Evolutionary conservation across 2,888 invertebrate species (phyloP).

Genomic region (Coronaproctus castanopsis): DNA sequence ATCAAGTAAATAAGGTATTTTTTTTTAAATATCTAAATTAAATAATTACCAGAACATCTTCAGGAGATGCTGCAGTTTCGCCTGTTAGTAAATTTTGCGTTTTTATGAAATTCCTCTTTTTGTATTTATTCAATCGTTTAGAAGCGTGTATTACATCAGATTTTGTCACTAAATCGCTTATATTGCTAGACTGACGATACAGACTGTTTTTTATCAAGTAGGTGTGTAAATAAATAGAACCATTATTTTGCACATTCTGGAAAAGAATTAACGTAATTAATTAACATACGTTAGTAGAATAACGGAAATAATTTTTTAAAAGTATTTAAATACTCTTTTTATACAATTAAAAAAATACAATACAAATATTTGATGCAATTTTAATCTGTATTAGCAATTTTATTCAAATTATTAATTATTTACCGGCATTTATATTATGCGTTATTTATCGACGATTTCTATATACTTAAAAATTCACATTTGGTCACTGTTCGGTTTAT

Average conservation of each 20-base stretch:
- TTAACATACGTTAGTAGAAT: neutral
- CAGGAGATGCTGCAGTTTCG: slow-evolving; percentile 52
- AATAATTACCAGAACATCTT: slow-evolving; percentile 40
- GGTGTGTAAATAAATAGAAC: slow-evolving; percentile 79
- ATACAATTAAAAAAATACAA: too few relatives aligned
- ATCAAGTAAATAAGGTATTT: too few relatives aligned
- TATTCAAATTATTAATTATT: too few relatives aligned
- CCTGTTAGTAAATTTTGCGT: slow-evolving; percentile 91
- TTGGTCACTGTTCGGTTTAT: too few relatives aligned
- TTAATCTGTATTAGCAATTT: too few relatives aligned
- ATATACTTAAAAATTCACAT: too few relatives aligned
- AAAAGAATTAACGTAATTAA: slow-evolving; percentile 13
- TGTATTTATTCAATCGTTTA: slow-evolving; percentile 74
- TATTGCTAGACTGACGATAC: slow-evolving; percentile 59
- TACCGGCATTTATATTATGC: too few relatives aligned
- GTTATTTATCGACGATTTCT: too few relatives aligned
- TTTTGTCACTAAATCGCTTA: slow-evolving; percentile 35
- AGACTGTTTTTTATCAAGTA: slow-evolving; percentile 46
- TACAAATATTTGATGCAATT: too few relatives aligned
- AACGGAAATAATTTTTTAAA: neutral
- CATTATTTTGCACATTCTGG: slow-evolving; percentile 57
- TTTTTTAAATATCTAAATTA: too few relatives aligned
- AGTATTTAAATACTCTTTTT: too few relatives aligned
- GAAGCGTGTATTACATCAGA: slow-evolving; percentile 48
- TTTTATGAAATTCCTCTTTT: slow-evolving; percentile 63